phyloP scores from a whole-genome alignment of 37 sponge, comb jelly and placozoan genomes.

The Aplysina aerophoba region DNA sequence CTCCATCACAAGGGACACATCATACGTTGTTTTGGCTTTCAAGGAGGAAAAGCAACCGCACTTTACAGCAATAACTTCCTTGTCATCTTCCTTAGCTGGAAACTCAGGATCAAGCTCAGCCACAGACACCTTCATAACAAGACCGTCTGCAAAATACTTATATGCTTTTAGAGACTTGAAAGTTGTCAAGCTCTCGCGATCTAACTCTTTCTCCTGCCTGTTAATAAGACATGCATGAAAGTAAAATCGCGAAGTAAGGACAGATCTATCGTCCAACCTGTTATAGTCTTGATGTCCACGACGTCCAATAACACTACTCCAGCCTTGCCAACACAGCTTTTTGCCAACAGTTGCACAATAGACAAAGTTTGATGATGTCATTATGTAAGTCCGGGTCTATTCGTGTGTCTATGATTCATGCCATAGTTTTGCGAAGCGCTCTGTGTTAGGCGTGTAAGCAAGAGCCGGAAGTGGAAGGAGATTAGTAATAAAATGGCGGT shows the following conservation, averaged over 20 bases:
- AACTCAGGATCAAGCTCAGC: no score
- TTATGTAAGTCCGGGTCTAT: no score
- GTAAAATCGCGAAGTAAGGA: background rate
- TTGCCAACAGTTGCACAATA: no score
- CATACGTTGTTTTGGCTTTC: slow-evolving; percentile 8
- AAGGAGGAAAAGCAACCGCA: background rate
- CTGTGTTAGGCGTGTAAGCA: no score
- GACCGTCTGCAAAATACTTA: slow-evolving; percentile 17
- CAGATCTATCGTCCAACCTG: slow-evolving; percentile 21
- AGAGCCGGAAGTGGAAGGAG: no score
- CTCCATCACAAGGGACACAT: background rate
- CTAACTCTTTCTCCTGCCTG: slow-evolving; percentile 2
- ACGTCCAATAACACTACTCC: no score
- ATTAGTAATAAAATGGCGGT: no score
- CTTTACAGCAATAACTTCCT: background rate
- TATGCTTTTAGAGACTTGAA: slow-evolving; percentile 16
- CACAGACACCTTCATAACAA: background rate
- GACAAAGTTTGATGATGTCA: no score
- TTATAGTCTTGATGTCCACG: no score
- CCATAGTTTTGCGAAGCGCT: no score
- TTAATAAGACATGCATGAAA: background rate
- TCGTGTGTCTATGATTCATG: no score
- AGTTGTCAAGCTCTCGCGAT: background rate
- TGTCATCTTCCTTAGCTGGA: background rate
- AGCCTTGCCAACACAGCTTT: no score